These are phyloP conservation scores for Erithacus rubecula DNA, from an alignment of 2,797 vertebrate species.

Conservation along the genomic window DNA sequence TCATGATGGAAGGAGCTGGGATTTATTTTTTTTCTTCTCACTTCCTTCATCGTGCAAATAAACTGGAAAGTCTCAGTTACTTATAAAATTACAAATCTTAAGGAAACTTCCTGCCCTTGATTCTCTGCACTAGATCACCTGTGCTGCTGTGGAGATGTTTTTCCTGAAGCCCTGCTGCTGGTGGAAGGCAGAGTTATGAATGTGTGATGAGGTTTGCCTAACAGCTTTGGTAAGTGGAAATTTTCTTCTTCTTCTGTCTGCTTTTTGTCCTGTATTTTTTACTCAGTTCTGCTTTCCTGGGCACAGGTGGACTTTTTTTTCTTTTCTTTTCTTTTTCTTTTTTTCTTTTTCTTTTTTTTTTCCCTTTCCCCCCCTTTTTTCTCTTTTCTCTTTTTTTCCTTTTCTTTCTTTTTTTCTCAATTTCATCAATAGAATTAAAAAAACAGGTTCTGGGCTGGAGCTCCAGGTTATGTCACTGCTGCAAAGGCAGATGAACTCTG, in stretches of 20 bases:
- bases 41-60: not conserved
- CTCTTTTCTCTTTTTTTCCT: fast-evolving
- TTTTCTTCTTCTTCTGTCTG: not conserved
- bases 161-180: not conserved
- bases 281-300: not conserved
- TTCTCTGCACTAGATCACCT: not conserved
- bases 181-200: not conserved
- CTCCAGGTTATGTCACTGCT: fast-evolving
- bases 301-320: not conserved
- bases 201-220: not conserved
- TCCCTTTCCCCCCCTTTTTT: no score
- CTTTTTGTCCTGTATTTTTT: not conserved
- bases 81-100: not conserved
- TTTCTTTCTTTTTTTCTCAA: no score
- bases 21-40: not conserved
- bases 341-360: no score
- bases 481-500: not conserved
- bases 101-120: slow-evolving; percentile 7
- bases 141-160: not conserved
- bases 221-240: not conserved
- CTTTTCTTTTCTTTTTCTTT: not conserved
- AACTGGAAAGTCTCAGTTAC: not conserved
- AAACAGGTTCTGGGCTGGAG: not conserved
- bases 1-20: not conserved
- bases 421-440: not conserved